Conservation (phyloP, 1,140 invertebrate genomes). For the Saccostrea echinata region DNA sequence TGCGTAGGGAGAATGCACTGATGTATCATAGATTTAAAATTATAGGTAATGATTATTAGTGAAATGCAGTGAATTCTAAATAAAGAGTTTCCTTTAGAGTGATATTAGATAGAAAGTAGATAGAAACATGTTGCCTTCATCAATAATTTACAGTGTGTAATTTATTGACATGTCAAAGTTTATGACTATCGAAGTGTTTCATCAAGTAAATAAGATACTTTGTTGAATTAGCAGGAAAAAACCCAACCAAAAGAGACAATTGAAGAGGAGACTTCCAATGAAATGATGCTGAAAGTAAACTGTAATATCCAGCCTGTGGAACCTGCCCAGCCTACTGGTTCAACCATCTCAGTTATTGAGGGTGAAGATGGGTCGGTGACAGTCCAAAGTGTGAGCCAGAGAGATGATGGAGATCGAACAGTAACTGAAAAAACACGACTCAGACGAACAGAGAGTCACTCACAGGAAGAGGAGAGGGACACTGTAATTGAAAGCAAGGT, state of each 20-base stretch:
- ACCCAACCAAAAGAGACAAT: not conserved
- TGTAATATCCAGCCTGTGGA: not conserved
- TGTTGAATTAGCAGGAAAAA: constrained; percentile 1
- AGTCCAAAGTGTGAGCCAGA: constrained; percentile 62
- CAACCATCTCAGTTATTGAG: constrained; percentile 62
- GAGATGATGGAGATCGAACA: constrained; percentile 64
- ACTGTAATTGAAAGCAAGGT: constrained; percentile 78
- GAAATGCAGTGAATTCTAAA: not conserved
- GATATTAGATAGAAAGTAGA: not conserved
- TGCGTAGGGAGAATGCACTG: not conserved
- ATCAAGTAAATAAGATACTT: not conserved
- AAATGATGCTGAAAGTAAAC: not conserved
- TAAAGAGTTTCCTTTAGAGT: not conserved
- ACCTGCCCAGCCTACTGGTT: not conserved
- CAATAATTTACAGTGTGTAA: not conserved
- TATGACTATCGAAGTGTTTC: not conserved
- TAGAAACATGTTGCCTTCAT: constrained; percentile 17
- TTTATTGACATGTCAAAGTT: constrained; percentile 10
- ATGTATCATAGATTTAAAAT: not conserved
- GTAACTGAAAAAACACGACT: constrained; percentile 79
- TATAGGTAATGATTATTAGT: constrained; percentile 1
- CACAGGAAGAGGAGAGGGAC: constrained; percentile 90
- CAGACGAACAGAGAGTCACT: constrained; percentile 83
- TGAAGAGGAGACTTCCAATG: not conserved
- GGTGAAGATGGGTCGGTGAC: constrained; percentile 69